Conservation (phyloP, 2,113 vertebrate genomes). For the Rhynchomys soricoides region DNA sequence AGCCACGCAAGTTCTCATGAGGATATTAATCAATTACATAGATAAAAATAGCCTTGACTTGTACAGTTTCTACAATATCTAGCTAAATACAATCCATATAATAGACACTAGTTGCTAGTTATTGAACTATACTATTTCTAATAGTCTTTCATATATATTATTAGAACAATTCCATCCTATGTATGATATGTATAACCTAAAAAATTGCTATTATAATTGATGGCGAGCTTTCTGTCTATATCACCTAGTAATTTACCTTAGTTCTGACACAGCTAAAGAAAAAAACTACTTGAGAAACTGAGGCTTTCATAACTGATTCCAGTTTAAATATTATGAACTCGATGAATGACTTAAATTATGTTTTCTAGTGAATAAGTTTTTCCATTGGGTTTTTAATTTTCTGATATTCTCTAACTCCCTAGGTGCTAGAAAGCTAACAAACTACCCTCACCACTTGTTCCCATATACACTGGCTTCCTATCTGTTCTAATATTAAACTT, state of each 20-base stretch:
- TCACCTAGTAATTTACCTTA: background rate
- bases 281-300: background rate
- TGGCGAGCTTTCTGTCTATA: background rate
- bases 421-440: background rate
- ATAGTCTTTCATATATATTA: background rate
- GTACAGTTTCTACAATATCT: background rate
- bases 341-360: background rate
- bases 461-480: background rate
- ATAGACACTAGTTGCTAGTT: background rate
- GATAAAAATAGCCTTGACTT: background rate
- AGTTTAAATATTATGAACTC: background rate
- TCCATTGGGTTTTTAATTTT: background rate
- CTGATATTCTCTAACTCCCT: background rate
- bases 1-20: background rate
- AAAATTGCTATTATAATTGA: background rate
- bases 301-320: background rate
- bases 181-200: background rate
- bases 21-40: background rate
- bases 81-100: background rate
- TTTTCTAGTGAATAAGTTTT: background rate
- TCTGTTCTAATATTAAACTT: background rate
- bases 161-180: background rate
- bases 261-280: background rate
- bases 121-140: background rate
- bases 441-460: background rate